phyloP scores from a whole-genome alignment of 2,888 invertebrate genomes.

The Phyto melanocephala region DNA sequence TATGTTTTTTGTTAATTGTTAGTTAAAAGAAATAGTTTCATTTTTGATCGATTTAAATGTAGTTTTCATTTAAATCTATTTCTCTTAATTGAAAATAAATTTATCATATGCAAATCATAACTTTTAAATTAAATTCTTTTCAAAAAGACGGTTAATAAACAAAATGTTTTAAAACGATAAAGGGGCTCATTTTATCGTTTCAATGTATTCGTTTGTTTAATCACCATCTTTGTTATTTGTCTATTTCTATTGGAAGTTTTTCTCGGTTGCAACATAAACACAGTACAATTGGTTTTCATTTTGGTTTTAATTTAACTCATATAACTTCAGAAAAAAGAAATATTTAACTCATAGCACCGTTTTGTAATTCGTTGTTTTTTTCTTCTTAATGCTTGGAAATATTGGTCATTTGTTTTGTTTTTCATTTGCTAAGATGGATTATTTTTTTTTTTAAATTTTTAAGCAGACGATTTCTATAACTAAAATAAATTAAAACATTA shows the following conservation, averaged over 20 bases:
- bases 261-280: not conserved
- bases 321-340: conserved; percentile 26
- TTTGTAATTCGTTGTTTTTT: conserved; percentile 60
- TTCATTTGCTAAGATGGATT: not conserved
- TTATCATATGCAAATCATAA: too few species aligned
- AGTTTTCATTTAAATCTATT: too few species aligned
- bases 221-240: conserved; percentile 41
- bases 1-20: too few species aligned
- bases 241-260: not conserved
- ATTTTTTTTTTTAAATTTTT: too few species aligned
- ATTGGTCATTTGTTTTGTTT: conserved; percentile 49
- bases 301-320: too few species aligned
- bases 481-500: too few species aligned
- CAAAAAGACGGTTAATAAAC: conserved; percentile 45
- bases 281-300: too few species aligned
- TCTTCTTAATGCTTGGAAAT: conserved; percentile 14
- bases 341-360: conserved; percentile 59
- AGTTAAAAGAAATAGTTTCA: too few species aligned
- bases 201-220: conserved; percentile 42
- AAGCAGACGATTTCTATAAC: too few species aligned
- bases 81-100: too few species aligned
- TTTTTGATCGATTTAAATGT: too few species aligned
- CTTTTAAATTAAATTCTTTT: too few species aligned
- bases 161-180: conserved; percentile 72
- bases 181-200: conserved; percentile 78